Evolutionary conservation across 2,888 invertebrate genomes (phyloP), one percentile per base, ranked within the genome.

Genomic region (Horisme vitalbata): DNA sequence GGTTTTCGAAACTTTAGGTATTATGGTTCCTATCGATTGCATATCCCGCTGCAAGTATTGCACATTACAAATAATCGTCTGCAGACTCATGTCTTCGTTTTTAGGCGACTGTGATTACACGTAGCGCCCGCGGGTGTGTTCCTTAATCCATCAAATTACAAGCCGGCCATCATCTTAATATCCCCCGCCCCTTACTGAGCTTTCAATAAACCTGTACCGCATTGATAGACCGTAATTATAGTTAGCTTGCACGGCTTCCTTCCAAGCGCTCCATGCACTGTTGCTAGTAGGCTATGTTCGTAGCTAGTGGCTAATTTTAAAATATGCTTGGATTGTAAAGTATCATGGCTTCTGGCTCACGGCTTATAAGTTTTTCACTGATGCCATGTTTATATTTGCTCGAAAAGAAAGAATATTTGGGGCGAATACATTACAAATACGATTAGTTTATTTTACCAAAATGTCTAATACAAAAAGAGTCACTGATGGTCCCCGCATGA

Each of bases 91-190:
- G 71, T 66, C 73, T 70, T 65, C 63, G 68, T 78, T 79, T 80
- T 82, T 79, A 75, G 77, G 72, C 63, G 76, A 68, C 65, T 68
- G 65, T 80, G 76, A 84, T 83, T 84, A 81, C 75, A 68, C 66
- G 72, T 75, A 67, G 79, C 68, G 75, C 77, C 79, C 59, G 74
- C 83, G 83, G 83, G 82, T 80, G 77, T 79, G 75, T 84, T 79
- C 85, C 83, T 79, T 81, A 79, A 84, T 86, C 79, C 82, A 82
- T 84, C 87, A 86, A 88, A 88, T 88, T 87, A 85, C 84, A 75
- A 83, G 83, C 80, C 83, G 74, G 76, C 75, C 75, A 84, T 83
- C 83, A 79, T 79, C 81, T 81, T 88, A 88, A 88, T 88, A 79
- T 81, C 76, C 82, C 75, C 86, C 87, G 87, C 87, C 89, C 82